phyloP scores from a whole-genome alignment of 2,797 vertebrate species.

The Macrochelys suwanniensis region DNA sequence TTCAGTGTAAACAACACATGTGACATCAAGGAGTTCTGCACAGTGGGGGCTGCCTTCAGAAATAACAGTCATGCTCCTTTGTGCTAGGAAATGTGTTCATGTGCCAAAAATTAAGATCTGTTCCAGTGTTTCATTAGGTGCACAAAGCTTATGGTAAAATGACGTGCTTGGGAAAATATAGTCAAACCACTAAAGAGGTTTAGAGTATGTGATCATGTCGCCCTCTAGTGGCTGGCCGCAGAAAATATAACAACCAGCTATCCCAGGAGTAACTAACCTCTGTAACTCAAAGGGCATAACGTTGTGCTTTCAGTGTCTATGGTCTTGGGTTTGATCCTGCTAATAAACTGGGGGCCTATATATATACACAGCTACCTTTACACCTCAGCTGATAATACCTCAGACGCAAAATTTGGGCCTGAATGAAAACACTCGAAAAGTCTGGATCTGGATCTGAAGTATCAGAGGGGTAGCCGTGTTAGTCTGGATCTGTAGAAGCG shows the following conservation, averaged over 20 bases:
- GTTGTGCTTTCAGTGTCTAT: rapidly evolving
- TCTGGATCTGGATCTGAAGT: background rate
- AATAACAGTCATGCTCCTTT: conserved; percentile 7
- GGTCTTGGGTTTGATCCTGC: rapidly evolving
- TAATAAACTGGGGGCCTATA: rapidly evolving
- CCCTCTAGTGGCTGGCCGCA: conserved; percentile 68
- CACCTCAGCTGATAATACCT: background rate
- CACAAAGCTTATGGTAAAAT: conserved; percentile 31
- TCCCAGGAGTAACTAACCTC: background rate
- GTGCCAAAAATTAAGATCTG: conserved; percentile 45
- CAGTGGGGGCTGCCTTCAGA: background rate
- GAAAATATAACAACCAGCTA: background rate
- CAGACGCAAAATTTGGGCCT: background rate
- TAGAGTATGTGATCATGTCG: conserved; percentile 61
- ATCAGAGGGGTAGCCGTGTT: no score
- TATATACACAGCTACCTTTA: background rate
- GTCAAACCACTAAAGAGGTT: background rate
- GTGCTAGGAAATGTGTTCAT: conserved; percentile 1
- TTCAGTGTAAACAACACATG: background rate
- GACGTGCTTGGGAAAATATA: rapidly evolving
- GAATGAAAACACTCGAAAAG: background rate
- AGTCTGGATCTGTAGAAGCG: no score
- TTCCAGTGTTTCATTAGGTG: background rate
- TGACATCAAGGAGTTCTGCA: background rate
- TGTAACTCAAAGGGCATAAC: background rate